phyloP scores from a whole-genome alignment of 35 echinoderm and acorn worm genomes.

The Apostichopus japonicus region DNA sequence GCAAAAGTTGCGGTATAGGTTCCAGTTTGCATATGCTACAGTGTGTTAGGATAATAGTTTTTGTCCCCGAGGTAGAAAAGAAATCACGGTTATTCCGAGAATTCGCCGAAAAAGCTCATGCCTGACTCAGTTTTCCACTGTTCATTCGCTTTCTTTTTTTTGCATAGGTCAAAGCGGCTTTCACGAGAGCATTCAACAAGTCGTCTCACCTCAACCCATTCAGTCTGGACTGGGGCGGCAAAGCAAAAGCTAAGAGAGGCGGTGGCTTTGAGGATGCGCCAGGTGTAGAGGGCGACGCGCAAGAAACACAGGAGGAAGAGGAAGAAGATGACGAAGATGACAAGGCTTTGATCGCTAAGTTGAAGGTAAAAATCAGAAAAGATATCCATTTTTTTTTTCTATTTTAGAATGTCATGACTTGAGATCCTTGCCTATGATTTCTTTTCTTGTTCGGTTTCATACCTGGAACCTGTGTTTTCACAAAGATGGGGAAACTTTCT shows the following conservation, averaged over 20 bases:
- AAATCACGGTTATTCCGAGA: too few species aligned
- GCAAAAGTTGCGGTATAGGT: too few species aligned
- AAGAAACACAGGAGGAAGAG: slow-evolving; percentile 25
- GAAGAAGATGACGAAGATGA: background rate
- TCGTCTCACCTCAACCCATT: slow-evolving; percentile 23
- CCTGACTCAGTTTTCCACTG: background rate
- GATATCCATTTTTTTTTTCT: too few species aligned
- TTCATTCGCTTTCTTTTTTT: background rate
- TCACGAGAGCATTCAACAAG: slow-evolving; percentile 37
- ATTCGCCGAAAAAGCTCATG: too few species aligned
- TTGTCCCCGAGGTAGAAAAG: too few species aligned
- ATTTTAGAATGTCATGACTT: too few species aligned
- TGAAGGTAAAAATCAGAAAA: background rate
- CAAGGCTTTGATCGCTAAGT: background rate
- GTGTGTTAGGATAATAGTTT: too few species aligned
- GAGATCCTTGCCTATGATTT: too few species aligned
- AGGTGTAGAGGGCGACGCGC: background rate
- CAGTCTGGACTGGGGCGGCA: background rate
- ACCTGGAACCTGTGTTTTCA: too few species aligned
- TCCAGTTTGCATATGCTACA: too few species aligned
- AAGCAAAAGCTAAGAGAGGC: slow-evolving; percentile 1
- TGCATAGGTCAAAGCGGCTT: slow-evolving; percentile 15
- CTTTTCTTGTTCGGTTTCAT: too few species aligned
- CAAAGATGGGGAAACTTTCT: too few species aligned
- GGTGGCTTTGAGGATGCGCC: background rate